Evolutionary conservation across 1,140 invertebrate genomes (phyloP), one percentile per base, ranked within the genome.

Genomic region (Psilanteris sp.): DNA sequence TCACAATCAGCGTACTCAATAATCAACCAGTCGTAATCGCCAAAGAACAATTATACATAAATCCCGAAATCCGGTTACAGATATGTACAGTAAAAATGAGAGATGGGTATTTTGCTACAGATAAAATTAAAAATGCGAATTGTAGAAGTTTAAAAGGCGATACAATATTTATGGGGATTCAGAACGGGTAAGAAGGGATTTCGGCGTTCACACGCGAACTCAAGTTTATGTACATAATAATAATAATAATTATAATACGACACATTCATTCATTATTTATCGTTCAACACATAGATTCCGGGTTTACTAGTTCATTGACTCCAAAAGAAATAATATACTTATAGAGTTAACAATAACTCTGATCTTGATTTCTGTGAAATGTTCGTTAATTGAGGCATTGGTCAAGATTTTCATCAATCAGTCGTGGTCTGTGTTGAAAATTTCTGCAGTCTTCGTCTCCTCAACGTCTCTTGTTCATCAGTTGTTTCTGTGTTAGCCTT

Each of bases 371-470:
- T 37, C 34, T 15, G 48, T 6, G 8, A 18, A 18, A 9, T 41
- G 36, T 55, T 48, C 32, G n/a, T 27, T 34, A 14, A 2, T 8
- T 27, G 8, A 18, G 3, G 7, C 9, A 8, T 0, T 1, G 13
- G 3, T 1, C 6, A n/a, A n/a, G n/a, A n/a, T n/a, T n/a, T 7
- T 64, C 10, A 26, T 72, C 48, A 78, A 50, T 75, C 72, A 4
- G 64, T 9, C 14, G 50, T 22, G 0, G 50, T 2, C 39, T 64
- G 57, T 4, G 34, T 24, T 34, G 81, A 64, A 80, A 93, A 94
- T 88, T 93, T 93, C 83, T 92, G 90, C 86, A 94, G 87, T 82
- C 93, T 90, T 83, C 93, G 89, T 87, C 91, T 91, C 85, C 93
- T 90, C 22, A 94, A 32, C 48, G 85, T 85, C 43, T 88, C 85